Evolutionary conservation across 1,140 invertebrate species (phyloP), one percentile per base, ranked within the genome.

Genomic region (Drosophila miranda): DNA sequence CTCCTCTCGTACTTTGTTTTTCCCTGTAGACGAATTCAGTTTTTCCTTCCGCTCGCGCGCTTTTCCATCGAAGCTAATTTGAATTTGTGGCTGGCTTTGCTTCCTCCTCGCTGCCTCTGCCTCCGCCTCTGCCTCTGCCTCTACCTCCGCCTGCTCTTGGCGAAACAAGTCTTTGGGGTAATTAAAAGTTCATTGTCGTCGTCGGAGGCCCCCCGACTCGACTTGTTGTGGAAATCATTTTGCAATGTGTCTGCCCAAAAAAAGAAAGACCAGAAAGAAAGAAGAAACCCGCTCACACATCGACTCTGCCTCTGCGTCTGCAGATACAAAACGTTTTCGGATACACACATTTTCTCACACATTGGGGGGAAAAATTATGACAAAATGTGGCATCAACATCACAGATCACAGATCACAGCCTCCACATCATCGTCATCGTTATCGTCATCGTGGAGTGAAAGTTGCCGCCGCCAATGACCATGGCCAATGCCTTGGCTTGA

Each of bases 111-210:
- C 3, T 34, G 30, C 9, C 16, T 21, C 11, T 6, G 23, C 7
- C 28, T 8, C 28, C 7, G 7, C 6, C 28, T 30, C 28, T 30
- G 28, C 28, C 28, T 1, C 28, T 7, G 26, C 6, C 42, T 5
- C 21, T 13, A 23, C 26, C 28, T 21, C 21, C n/a, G 26, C 8
- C 16, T 8, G 9, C 30, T 2, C 60, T 70, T 66, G 72, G 59
- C 67, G 73, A 81, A 81, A 77, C 78, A 51, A 73, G 78, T 77
- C 78, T 58, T 42, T 2, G 66, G 43, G 61, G 78, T 73, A 81
- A 81, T 81, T 81, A 81, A 81, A 81, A 81, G 78, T 81, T 81
- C 78, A 81, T 81, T 81, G 78, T 81, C 78, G 78, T 54, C 49
- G 55, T 38, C 64, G 45, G 49, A 23, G 62, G 23, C 23, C 52